phyloP scores from a whole-genome alignment of 2,113 vertebrate species.

The Zapus hudsonius region DNA sequence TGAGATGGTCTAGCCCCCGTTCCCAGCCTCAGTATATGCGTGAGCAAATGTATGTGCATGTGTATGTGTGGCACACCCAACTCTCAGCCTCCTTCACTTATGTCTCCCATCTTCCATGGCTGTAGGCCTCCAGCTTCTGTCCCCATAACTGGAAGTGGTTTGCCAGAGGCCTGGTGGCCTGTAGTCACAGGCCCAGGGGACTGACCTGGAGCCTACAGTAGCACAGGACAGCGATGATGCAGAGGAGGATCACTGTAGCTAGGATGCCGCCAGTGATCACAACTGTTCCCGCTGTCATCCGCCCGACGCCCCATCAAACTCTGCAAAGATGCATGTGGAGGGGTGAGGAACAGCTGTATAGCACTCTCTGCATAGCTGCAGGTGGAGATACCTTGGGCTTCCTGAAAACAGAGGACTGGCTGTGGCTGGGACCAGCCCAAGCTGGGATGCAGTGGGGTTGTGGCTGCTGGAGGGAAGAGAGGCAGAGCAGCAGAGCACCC shows the following conservation, averaged over 20 bases:
- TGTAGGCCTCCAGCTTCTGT: not conserved
- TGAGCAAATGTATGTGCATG: not conserved
- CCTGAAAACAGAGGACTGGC: fast-evolving
- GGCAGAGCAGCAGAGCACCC: not conserved
- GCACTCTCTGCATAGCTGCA: not conserved
- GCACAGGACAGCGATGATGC: slow-evolving; percentile 98
- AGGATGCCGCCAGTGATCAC: slow-evolving; percentile 99
- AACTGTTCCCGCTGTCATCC: slow-evolving; percentile 99
- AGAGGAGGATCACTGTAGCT: slow-evolving; percentile 98
- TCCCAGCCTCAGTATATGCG: not conserved
- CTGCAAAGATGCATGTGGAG: slow-evolving; percentile 73
- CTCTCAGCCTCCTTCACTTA: not conserved
- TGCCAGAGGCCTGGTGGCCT: not conserved
- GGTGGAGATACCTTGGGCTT: fast-evolving
- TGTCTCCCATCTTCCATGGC: not conserved
- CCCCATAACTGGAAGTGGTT: not conserved
- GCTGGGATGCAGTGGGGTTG: not conserved
- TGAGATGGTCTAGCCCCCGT: not conserved
- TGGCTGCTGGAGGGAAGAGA: not conserved
- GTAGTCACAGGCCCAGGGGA: not conserved
- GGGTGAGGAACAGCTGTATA: not conserved
- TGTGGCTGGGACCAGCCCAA: not conserved
- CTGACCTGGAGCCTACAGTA: slow-evolving; percentile 99
- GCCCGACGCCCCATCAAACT: slow-evolving; percentile 99
- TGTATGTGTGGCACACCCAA: too few species aligned